These are phyloP conservation scores for Melanotus villosus DNA, from an alignment of 2,888 invertebrate species.

Conservation along the genomic window DNA sequence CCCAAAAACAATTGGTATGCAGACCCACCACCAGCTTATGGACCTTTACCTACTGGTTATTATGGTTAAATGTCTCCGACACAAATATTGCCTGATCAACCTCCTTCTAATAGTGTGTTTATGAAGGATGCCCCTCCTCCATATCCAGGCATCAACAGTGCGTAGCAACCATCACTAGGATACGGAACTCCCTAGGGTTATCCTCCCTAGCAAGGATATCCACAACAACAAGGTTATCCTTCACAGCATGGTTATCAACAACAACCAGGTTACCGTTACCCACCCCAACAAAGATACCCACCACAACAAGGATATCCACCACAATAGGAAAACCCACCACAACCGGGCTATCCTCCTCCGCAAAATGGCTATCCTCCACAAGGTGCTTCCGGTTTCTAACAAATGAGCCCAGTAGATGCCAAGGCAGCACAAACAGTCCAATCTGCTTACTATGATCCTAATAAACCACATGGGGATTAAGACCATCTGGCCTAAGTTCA, in stretches of 20 bases:
- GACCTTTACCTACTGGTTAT: slow-evolving; percentile 87
- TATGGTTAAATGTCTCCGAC: slow-evolving; percentile 95
- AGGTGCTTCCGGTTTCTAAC: slow-evolving; percentile 45
- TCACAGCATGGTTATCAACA: slow-evolving; percentile 30
- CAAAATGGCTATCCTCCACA: slow-evolving; percentile 53
- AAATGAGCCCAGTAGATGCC: slow-evolving; percentile 72
- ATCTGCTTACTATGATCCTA: slow-evolving; percentile 92
- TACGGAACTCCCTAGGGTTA: slow-evolving; percentile 44
- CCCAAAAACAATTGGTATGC: slow-evolving; percentile 86
- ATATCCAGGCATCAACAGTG: slow-evolving; percentile 87
- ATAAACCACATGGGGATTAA: slow-evolving; percentile 88
- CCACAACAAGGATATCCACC: slow-evolving; percentile 49
- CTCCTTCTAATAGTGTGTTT: slow-evolving; percentile 87
- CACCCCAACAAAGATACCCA: slow-evolving; percentile 58
- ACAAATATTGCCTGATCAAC: slow-evolving; percentile 76
- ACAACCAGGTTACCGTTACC: slow-evolving; percentile 49
- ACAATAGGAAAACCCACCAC: slow-evolving; percentile 56
- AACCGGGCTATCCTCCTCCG: slow-evolving; percentile 56
- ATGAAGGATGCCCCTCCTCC: slow-evolving; percentile 94
- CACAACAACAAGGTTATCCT: slow-evolving; percentile 46
- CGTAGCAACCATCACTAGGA: slow-evolving; percentile 56
- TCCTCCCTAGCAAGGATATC: slow-evolving; percentile 54
- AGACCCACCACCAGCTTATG: slow-evolving; percentile 92
- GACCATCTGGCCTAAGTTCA: slow-evolving; percentile 89
- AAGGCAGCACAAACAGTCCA: slow-evolving; percentile 93